phyloP scores from a whole-genome alignment of 2,797 vertebrate species.

The Peromyscus nudipes region DNA sequence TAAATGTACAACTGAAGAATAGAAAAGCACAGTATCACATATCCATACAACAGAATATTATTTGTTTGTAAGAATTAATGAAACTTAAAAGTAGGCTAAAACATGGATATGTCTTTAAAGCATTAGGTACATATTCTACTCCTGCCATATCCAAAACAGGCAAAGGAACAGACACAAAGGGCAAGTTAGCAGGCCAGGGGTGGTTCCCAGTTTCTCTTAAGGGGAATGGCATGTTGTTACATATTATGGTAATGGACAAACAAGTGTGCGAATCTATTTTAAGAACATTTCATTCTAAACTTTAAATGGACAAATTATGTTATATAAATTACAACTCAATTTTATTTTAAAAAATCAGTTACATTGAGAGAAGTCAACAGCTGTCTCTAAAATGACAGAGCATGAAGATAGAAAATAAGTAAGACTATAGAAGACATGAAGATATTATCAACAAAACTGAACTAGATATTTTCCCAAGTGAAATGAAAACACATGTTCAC shows the following conservation, averaged over 20 bases:
- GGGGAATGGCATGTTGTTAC: not conserved
- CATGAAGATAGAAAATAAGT: not conserved
- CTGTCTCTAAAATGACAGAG: not conserved
- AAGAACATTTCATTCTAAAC: not conserved
- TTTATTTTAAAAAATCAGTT: not conserved
- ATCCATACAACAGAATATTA: not conserved
- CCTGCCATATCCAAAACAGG: not conserved
- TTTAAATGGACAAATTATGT: not conserved
- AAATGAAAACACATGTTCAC: not conserved
- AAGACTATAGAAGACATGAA: not conserved
- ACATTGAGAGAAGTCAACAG: conserved; percentile 4
- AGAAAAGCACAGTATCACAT: not conserved
- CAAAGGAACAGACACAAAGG: not conserved
- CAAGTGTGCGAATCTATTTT: not conserved
- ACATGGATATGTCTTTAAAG: not conserved
- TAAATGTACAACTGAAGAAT: not conserved
- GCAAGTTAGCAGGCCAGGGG: not conserved
- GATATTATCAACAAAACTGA: not conserved
- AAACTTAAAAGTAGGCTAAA: not conserved
- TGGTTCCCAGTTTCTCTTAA: not conserved
- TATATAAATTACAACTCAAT: conserved; percentile 5
- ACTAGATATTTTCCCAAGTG: not conserved
- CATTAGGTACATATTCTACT: not conserved
- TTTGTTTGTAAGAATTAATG: not conserved
- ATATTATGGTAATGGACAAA: not conserved